These are phyloP conservation scores for Chloroclysta siterata DNA, from an alignment of 2,888 invertebrate species.

Conservation along the genomic window DNA sequence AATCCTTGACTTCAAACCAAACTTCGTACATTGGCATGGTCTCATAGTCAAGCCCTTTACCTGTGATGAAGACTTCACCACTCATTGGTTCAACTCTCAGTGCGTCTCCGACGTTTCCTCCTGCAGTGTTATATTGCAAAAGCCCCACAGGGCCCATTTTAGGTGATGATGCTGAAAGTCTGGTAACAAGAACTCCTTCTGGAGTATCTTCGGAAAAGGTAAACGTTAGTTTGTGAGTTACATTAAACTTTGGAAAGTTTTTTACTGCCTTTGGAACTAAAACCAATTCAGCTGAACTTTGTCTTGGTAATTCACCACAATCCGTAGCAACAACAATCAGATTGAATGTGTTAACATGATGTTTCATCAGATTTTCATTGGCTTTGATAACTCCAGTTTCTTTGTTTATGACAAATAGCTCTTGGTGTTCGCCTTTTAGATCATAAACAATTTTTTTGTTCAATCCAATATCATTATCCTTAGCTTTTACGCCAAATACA, in stretches of 20 bases:
- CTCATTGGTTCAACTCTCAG: slow-evolving; percentile 90
- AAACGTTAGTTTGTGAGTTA: slow-evolving; percentile 89
- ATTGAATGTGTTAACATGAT: slow-evolving; percentile 86
- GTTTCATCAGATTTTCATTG: slow-evolving; percentile 86
- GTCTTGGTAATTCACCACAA: slow-evolving; percentile 88
- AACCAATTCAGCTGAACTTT: slow-evolving; percentile 90
- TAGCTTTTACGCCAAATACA: slow-evolving; percentile 95
- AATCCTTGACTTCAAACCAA: slow-evolving; percentile 96
- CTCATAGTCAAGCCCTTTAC: slow-evolving; percentile 93
- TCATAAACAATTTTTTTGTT: slow-evolving; percentile 93
- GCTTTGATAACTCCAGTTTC: slow-evolving; percentile 95
- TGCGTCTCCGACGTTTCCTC: slow-evolving; percentile 97
- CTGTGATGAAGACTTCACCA: slow-evolving; percentile 92
- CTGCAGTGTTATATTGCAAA: slow-evolving; percentile 93
- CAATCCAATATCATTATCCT: slow-evolving; percentile 91
- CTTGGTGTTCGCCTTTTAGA: slow-evolving; percentile 90
- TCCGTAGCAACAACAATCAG: slow-evolving; percentile 93
- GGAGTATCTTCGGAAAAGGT: slow-evolving; percentile 92
- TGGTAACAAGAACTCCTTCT: slow-evolving; percentile 91
- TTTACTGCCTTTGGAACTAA: slow-evolving; percentile 91
- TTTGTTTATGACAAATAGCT: slow-evolving; percentile 90
- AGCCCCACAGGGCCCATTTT: slow-evolving; percentile 89
- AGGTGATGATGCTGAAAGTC: slow-evolving; percentile 91
- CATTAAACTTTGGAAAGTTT: slow-evolving; percentile 92
- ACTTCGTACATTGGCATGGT: slow-evolving; percentile 93